Evolutionary conservation across 2,113 vertebrate genomes (phyloP).

Genomic region (Siphamia tubifer): DNA sequence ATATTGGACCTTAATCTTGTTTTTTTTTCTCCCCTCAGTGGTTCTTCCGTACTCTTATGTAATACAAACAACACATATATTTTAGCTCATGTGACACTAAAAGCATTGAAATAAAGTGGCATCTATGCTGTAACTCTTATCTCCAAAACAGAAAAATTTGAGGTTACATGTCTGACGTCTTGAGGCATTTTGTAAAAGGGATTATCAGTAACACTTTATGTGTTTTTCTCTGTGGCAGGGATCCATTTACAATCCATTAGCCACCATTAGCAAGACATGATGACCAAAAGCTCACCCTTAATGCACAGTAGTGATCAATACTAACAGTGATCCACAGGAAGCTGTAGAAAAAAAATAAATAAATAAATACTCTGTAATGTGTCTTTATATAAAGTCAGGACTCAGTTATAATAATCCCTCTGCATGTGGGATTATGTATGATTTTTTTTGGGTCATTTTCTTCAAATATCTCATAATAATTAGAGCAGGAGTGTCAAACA

Average conservation of each 20-base stretch:
- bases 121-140: no score
- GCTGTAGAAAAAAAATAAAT: no score
- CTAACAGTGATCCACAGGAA: neutral
- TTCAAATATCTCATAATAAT: neutral
- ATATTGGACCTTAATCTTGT: no score
- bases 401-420: neutral
- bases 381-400: neutral
- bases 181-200: conserved; percentile 7
- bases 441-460: neutral
- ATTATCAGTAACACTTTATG: neutral
- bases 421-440: neutral
- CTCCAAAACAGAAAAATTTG: no score
- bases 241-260: conserved; percentile 31
- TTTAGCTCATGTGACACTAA: neutral
- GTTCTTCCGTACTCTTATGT: no score
- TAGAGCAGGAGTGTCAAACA: no score
- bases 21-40: no score
- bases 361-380: neutral
- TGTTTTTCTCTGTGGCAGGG: neutral
- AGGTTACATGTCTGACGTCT: neutral
- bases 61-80: neutral
- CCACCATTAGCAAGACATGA: conserved; percentile 18
- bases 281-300: neutral
- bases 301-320: conserved; percentile 25
- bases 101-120: no score